phyloP scores from a whole-genome alignment of 1,140 invertebrate genomes.

The Magallana gigas region DNA sequence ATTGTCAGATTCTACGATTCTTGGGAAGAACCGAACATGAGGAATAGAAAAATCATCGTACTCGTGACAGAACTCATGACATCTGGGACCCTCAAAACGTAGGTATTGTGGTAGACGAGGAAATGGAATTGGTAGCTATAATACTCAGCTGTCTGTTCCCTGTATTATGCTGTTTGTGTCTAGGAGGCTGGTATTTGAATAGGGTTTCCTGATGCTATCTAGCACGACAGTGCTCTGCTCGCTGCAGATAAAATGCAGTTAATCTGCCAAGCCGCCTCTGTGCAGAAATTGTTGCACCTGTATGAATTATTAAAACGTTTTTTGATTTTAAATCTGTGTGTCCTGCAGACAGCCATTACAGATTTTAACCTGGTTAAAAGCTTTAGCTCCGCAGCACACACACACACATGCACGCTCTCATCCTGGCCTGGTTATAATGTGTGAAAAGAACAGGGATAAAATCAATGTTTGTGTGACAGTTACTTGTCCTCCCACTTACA shows the following conservation, averaged over 20 bases:
- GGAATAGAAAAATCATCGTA: conserved; percentile 96
- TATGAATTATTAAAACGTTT: conserved; percentile 13
- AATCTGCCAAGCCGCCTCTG: not conserved
- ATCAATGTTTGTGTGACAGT: conserved; percentile 30
- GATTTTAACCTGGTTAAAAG: not conserved
- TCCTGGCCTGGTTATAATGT: not conserved
- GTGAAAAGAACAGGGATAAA: not conserved
- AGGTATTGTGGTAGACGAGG: conserved; percentile 76
- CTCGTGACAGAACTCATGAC: conserved; percentile 99
- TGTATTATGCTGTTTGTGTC: not conserved
- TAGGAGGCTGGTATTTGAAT: not conserved
- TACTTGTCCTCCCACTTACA: not conserved
- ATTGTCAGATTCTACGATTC: conserved; percentile 99
- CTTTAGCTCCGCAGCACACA: not conserved
- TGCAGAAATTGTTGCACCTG: conserved; percentile 2
- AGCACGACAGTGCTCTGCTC: not conserved
- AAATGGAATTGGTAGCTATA: not conserved
- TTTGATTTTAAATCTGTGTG: not conserved
- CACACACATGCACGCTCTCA: not conserved
- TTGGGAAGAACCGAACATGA: conserved; percentile 93
- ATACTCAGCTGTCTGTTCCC: not conserved
- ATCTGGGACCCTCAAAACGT: conserved; percentile 98
- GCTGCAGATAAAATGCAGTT: not conserved
- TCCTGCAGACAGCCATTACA: not conserved
- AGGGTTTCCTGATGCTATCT: not conserved